Conservation (phyloP, 2,797 vertebrate species). For the Octomys mimax region DNA sequence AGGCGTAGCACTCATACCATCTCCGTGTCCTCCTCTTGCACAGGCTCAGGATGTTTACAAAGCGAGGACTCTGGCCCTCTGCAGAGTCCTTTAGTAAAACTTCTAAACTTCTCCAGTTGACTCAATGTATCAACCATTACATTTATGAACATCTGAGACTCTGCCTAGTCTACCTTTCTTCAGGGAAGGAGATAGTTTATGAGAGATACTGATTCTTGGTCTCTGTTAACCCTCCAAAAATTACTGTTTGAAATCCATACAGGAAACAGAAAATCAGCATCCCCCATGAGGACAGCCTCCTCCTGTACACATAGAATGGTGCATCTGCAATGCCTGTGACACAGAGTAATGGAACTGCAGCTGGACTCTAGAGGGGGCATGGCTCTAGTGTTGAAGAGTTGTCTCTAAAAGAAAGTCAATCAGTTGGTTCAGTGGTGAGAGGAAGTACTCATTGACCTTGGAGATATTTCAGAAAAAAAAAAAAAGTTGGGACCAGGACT, state of each 20-base stretch:
- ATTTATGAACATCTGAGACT: not conserved
- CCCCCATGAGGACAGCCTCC: not conserved
- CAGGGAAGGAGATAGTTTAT: not conserved
- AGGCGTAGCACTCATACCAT: too few relatives aligned
- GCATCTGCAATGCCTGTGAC: not conserved
- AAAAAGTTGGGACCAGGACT: not conserved
- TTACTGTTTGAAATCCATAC: not conserved
- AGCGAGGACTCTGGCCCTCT: too few relatives aligned
- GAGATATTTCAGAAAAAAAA: not conserved
- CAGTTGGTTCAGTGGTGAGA: not conserved
- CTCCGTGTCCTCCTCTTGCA: too few relatives aligned
- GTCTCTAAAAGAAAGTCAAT: not conserved
- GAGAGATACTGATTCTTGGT: not conserved
- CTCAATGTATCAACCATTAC: too few relatives aligned
- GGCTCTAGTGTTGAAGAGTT: not conserved
- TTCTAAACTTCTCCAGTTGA: too few relatives aligned
- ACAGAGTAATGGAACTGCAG: not conserved
- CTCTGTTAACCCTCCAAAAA: not conserved
- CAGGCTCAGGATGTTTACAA: too few relatives aligned
- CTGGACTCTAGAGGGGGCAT: not conserved
- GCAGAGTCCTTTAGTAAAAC: too few relatives aligned
- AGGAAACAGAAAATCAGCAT: not conserved
- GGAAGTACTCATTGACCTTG: accelerated
- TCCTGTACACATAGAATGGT: not conserved
- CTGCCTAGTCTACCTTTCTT: not conserved